phyloP scores from a whole-genome alignment of 1,140 invertebrate species.

The Stratiolaelaps scimitus region DNA sequence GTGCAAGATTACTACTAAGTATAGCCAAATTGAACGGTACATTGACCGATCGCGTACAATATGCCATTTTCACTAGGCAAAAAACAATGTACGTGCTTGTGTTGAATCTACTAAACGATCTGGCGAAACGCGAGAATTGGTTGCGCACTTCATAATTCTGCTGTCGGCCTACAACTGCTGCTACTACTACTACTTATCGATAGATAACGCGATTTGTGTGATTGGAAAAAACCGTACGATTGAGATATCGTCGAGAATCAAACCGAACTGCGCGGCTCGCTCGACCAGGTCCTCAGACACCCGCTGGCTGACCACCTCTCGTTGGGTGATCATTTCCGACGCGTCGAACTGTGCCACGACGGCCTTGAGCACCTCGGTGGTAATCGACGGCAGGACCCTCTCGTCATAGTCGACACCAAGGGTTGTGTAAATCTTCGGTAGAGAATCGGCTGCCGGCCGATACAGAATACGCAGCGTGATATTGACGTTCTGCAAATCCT shows the following conservation, averaged over 20 bases:
- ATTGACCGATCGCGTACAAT: too few relatives aligned
- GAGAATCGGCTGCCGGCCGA: slow-evolving; percentile 70
- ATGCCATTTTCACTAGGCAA: too few relatives aligned
- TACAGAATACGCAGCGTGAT: slow-evolving; percentile 96
- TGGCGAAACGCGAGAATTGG: too few relatives aligned
- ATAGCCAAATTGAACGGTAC: too few relatives aligned
- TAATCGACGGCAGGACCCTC: slow-evolving; percentile 94
- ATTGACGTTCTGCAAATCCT: slow-evolving; percentile 99
- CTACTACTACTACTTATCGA: too few relatives aligned
- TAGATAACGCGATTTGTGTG: too few relatives aligned
- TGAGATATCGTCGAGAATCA: slow-evolving; percentile 97
- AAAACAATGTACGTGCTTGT: too few relatives aligned
- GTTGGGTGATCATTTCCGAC: slow-evolving; percentile 94
- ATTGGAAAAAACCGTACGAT: slow-evolving; percentile 45
- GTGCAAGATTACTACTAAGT: too few relatives aligned
- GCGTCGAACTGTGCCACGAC: slow-evolving; percentile 99
- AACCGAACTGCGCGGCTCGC: slow-evolving; percentile 82
- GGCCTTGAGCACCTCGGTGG: slow-evolving; percentile 95
- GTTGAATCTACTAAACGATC: too few relatives aligned
- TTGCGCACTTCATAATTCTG: too few relatives aligned
- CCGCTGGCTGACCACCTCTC: slow-evolving; percentile 91
- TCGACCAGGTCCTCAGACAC: slow-evolving; percentile 83
- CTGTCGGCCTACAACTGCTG: too few relatives aligned
- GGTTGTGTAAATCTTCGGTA: slow-evolving; percentile 86
- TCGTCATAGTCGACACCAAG: slow-evolving; percentile 97